Percentiles rank a stretch among this genome's conserved stretches.
phyloP scores from a whole-genome alignment of 2,888 invertebrate species.

The Romanomermis culicivorax region DNA sequence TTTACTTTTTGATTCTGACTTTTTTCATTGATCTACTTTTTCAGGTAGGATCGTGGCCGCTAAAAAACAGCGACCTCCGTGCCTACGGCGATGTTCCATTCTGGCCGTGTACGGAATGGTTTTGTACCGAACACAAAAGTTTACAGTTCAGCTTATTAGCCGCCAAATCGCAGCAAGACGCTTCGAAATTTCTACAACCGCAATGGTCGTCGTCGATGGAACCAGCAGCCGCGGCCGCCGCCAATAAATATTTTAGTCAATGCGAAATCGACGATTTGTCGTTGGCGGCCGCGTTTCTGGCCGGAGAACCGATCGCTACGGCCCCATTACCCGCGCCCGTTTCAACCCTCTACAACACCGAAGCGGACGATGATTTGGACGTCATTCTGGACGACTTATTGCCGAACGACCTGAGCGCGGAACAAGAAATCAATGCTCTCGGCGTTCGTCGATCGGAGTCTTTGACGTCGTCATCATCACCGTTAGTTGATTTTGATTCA shows the following conservation, averaged over 20 bases:
- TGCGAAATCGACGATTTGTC: background rate
- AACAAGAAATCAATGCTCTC: too few species aligned
- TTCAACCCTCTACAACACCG: background rate
- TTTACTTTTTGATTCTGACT: too few species aligned
- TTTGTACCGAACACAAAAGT: slow-evolving; percentile 2
- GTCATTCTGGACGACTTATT: background rate
- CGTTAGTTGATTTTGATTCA: too few species aligned
- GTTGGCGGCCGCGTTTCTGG: too few species aligned
- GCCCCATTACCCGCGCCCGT: background rate
- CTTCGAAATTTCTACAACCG: background rate
- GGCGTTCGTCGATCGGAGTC: too few species aligned
- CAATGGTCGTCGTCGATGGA: too few species aligned
- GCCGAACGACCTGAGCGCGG: too few species aligned
- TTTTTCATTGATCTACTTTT: background rate
- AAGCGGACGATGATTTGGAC: background rate
- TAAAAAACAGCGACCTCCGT: background rate
- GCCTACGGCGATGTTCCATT: slow-evolving; percentile 1
- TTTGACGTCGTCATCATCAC: too few species aligned
- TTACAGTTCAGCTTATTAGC: background rate
- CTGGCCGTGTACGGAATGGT: slow-evolving; percentile 7
- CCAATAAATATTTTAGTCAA: background rate
- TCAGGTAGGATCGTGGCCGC: background rate
- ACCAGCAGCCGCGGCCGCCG: too few species aligned
- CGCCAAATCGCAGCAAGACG: background rate
- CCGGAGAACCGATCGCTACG: too few species aligned